phyloP scores from a whole-genome alignment of 1,140 invertebrate genomes.

The Metopolophium dirhodum region DNA sequence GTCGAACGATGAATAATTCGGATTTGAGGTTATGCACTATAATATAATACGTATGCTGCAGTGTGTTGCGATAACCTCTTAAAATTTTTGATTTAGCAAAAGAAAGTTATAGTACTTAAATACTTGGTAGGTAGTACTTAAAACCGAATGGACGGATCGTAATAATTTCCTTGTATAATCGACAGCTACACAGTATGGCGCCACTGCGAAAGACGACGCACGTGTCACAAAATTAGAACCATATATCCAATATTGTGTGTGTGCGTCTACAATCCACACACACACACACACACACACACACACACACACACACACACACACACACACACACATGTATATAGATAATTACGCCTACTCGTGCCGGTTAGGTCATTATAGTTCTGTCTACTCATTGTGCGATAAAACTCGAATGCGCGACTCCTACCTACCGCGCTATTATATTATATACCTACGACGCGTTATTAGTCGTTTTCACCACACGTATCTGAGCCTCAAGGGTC shows the following conservation, averaged over 20 bases:
- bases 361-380: conserved; percentile 11
- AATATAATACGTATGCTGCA: too few species aligned
- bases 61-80: background rate
- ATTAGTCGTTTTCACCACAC: conserved; percentile 18
- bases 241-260: conserved; percentile 14
- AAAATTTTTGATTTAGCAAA: background rate
- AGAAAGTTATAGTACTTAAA: background rate
- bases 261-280: background rate
- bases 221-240: conserved; percentile 34
- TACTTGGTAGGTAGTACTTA: background rate
- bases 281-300: background rate
- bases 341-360: conserved; percentile 40
- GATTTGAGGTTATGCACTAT: background rate
- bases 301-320: background rate
- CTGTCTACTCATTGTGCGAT: conserved; percentile 9
- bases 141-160: background rate
- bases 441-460: background rate
- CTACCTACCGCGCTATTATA: background rate
- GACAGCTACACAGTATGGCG: conserved; percentile 2
- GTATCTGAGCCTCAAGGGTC: background rate
- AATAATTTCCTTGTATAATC: background rate
- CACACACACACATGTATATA: background rate
- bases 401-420: background rate
- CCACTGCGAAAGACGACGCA: background rate
- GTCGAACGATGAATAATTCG: background rate